A percentile compares a stretch with the other conserved stretches of the same genome.
phyloP scores from a whole-genome alignment of 2,888 invertebrate genomes.

The Drosophila buzzatii region DNA sequence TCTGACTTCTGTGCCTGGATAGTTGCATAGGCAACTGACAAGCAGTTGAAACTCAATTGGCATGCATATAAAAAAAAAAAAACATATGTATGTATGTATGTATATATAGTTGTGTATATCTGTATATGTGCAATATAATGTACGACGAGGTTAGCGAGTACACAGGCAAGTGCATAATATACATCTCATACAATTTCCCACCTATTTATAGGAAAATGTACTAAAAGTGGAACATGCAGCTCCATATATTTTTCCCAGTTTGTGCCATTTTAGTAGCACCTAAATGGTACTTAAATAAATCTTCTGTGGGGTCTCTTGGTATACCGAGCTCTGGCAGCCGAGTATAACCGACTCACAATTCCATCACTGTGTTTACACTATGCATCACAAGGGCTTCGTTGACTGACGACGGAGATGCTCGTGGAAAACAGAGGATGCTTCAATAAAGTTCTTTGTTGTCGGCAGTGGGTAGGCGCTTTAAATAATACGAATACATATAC shows the following conservation, averaged over 20 bases:
- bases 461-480: constrained; percentile 4
- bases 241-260: constrained; percentile 42
- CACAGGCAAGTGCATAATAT: neutral
- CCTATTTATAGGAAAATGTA: constrained; percentile 1
- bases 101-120: neutral
- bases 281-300: constrained; percentile 24
- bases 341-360: neutral
- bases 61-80: neutral
- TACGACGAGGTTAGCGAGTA: constrained; percentile 20
- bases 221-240: constrained; percentile 8
- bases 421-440: constrained; percentile 20
- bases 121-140: neutral
- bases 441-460: constrained; percentile 62
- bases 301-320: constrained; percentile 4
- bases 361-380: constrained; percentile 38
- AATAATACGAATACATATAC: constrained; percentile 21
- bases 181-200: neutral
- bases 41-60: constrained; percentile 40
- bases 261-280: constrained; percentile 43
- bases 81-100: neutral
- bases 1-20: neutral
- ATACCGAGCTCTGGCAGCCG: constrained; percentile 20
- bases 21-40: constrained; percentile 1
- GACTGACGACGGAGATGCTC: constrained; percentile 25
- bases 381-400: constrained; percentile 34